These are phyloP conservation scores for Nibea albiflora DNA, from an alignment of 2,113 vertebrate species.

Conservation along the genomic window DNA sequence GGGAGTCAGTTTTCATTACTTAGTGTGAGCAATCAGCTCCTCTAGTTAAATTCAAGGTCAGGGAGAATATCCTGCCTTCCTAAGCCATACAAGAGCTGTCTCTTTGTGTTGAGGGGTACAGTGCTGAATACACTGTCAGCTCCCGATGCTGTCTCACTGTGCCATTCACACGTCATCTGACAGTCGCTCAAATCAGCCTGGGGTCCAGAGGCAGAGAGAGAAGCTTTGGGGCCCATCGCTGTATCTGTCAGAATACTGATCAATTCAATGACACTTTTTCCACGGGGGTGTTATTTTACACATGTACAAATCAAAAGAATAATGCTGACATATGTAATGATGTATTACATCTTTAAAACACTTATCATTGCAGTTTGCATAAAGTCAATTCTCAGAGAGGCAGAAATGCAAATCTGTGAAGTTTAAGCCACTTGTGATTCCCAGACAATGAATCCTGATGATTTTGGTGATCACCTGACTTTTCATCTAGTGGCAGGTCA, in stretches of 20 bases:
- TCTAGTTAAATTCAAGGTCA: slow-evolving; percentile 60
- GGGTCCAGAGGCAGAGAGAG: slow-evolving; percentile 9
- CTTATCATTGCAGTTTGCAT: not conserved
- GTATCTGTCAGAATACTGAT: slow-evolving; percentile 15
- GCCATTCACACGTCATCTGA: slow-evolving; percentile 39
- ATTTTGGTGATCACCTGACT: no score
- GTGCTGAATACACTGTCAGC: slow-evolving; percentile 48
- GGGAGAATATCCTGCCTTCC: slow-evolving; percentile 26
- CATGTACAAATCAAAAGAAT: not conserved
- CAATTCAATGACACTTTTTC: slow-evolving; percentile 39
- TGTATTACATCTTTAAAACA: not conserved
- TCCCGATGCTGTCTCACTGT: slow-evolving; percentile 42
- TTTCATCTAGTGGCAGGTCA: not conserved
- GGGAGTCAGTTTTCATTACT: slow-evolving; percentile 55
- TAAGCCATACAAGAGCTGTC: slow-evolving; percentile 48
- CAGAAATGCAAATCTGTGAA: no score
- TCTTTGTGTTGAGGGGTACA: slow-evolving; percentile 48
- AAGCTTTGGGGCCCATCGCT: not conserved
- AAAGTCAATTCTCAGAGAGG: not conserved
- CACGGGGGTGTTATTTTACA: not conserved
- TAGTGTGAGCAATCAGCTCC: slow-evolving; percentile 49
- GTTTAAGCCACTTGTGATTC: no score
- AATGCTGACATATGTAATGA: not conserved
- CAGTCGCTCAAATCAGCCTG: slow-evolving; percentile 35
- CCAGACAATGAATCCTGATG: no score